Base-by-base conservation (phyloP, 2,888 invertebrate genomes). In the Mellilla xanthometata region DNA sequence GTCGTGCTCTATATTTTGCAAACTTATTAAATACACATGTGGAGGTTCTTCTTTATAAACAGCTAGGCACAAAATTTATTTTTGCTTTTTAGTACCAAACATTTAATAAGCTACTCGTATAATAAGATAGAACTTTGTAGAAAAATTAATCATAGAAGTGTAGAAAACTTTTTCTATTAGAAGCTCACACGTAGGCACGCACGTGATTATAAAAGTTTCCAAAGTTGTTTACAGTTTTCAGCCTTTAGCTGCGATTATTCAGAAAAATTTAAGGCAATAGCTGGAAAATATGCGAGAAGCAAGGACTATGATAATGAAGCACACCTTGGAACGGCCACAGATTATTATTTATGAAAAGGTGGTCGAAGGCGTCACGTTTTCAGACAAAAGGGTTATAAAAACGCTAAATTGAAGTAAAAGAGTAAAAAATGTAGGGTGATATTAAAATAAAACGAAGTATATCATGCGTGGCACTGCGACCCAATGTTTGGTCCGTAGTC, bases 381-480 rank as follows among this genome's bases (percentile, higher is more conserved):
- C 49, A 53, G 51, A 57, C 60, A 78, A 58, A 80, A 79, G 76
- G 76, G 58, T 57, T 39, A 46, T 58, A 74, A 76, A 74, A 74
- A 69, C 54, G 56, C 55, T 42, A 70, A 73, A 78, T 68, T 67
- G 66, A 64, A 65, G 74, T 65, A 77, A 80, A 78, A 72, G 52
- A 69, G 68, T 72, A 81, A 85, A 86, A 81, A 84, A 76, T 70
- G 68, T 62, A n/a, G 76, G 72, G 76, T 79, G 72, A 83, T 78
- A 81, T 82, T 81, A 79, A 78, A 76, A 80, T 78, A 42, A 72
- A 78, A 72, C 74, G 71, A 72, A 74, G 78, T 70, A 80, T 68
- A 70, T 71, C 39, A 52, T 51, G 53, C 45, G 52, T 49, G 27
- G 71, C 71, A 69, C 53, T 54, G 64, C 39, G 61, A 57, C 65